Evolutionary conservation across 1,140 invertebrate genomes (phyloP).

Genomic region (Pentalonia nigronervosa): DNA sequence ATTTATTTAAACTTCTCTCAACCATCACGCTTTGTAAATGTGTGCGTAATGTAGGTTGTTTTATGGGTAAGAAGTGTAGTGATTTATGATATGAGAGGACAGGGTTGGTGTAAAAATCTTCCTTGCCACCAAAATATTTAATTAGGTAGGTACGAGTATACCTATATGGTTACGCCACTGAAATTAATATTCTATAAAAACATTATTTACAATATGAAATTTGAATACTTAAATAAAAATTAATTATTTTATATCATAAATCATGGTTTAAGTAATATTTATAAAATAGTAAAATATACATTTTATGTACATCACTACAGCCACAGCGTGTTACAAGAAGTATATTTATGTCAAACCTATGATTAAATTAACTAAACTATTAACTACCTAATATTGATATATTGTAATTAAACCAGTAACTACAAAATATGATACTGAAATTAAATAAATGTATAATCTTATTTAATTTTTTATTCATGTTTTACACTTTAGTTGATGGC

Average conservation of each 20-base stretch:
- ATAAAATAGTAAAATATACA: neutral
- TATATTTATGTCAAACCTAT: neutral
- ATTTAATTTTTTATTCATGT: neutral
- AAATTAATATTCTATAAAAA: slow-evolving; percentile 6
- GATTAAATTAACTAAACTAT: neutral
- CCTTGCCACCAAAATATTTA: neutral
- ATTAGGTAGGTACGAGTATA: neutral
- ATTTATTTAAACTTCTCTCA: neutral
- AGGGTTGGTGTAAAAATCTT: neutral
- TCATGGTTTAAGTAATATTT: neutral
- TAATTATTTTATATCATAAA: neutral
- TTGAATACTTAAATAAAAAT: neutral
- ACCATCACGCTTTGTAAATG: neutral
- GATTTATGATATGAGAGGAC: neutral
- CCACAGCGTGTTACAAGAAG: neutral
- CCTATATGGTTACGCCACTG: neutral
- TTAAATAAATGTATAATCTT: neutral
- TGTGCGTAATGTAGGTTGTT: neutral
- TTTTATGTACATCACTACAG: neutral
- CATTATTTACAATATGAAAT: slow-evolving; percentile 5
- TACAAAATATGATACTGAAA: neutral
- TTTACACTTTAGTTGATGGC: neutral
- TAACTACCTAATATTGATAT: neutral
- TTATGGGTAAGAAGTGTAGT: neutral
- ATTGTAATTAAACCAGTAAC: neutral